Conservation (phyloP, 2,888 invertebrate genomes). For the Petrolisthes cinctipes region DNA sequence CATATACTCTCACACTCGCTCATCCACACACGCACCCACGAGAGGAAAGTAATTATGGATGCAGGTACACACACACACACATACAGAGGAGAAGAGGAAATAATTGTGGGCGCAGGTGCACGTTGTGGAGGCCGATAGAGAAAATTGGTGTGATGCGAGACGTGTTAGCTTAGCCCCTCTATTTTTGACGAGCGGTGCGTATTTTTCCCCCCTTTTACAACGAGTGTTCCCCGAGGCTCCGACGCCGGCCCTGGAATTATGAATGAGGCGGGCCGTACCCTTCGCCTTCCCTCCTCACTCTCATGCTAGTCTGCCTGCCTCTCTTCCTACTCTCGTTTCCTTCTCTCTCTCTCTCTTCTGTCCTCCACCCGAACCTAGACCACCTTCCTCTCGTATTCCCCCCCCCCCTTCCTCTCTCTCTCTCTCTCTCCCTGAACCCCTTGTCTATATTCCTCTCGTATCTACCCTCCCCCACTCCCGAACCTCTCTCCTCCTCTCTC, state of each 20-base stretch:
- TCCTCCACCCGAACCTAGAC: too few relatives aligned
- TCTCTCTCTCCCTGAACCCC: neutral
- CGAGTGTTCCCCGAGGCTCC: too few relatives aligned
- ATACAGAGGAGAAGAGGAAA: conserved; percentile 1
- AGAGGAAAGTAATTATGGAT: neutral
- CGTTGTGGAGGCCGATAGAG: conserved; percentile 2
- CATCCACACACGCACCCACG: neutral
- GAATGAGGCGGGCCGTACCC: too few relatives aligned
- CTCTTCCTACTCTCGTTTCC: too few relatives aligned
- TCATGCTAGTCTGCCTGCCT: too few relatives aligned
- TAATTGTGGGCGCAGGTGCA: neutral
- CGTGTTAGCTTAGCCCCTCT: conserved; percentile 1
- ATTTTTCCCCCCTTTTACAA: conserved; percentile 3
- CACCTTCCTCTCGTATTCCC: too few relatives aligned
- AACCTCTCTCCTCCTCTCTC: neutral
- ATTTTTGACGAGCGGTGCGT: conserved; percentile 6
- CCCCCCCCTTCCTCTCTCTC: too few relatives aligned
- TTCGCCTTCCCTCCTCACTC: too few relatives aligned
- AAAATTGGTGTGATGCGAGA: neutral
- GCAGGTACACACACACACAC: neutral
- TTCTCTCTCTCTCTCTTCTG: too few relatives aligned
- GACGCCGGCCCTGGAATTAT: too few relatives aligned
- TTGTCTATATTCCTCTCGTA: neutral
- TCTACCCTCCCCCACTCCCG: neutral
- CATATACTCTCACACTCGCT: neutral